phyloP scores from a whole-genome alignment of 1,140 invertebrate species.

The Zaprionus nigranus region DNA sequence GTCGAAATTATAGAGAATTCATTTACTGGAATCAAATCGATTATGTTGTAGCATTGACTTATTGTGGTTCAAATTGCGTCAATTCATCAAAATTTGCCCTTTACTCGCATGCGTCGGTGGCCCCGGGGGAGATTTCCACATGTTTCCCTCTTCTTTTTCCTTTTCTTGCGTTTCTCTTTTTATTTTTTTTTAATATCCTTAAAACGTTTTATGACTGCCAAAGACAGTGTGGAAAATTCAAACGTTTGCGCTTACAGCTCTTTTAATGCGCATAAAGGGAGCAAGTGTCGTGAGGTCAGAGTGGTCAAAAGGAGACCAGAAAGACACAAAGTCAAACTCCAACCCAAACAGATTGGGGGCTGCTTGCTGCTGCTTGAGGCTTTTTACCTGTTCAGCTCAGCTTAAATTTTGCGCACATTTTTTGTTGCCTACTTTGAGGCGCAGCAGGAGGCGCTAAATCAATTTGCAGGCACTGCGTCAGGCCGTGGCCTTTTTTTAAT shows the following conservation, averaged over 20 bases:
- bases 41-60: constrained; percentile 24
- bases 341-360: constrained; percentile 10
- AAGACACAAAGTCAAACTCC: background rate
- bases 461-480: constrained; percentile 58
- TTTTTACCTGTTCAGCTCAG: background rate
- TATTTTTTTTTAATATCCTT: constrained; percentile 59
- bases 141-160: constrained; percentile 27
- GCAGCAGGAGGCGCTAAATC: constrained; percentile 31
- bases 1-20: background rate
- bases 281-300: constrained; percentile 37
- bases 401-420: constrained; percentile 11
- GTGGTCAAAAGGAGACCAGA: background rate
- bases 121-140: constrained; percentile 29
- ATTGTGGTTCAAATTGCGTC: constrained; percentile 49
- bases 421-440: constrained; percentile 35
- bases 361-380: background rate
- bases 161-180: background rate
- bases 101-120: constrained; percentile 8
- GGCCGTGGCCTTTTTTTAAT: constrained; percentile 34
- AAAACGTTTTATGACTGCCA: constrained; percentile 65
- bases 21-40: constrained; percentile 9
- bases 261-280: constrained; percentile 62
- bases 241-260: constrained; percentile 36
- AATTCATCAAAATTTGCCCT: constrained; percentile 57
- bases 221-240: constrained; percentile 50